These are phyloP conservation scores for Cyanoderma ruficeps DNA, from an alignment of 2,113 vertebrate species.

Conservation along the genomic window DNA sequence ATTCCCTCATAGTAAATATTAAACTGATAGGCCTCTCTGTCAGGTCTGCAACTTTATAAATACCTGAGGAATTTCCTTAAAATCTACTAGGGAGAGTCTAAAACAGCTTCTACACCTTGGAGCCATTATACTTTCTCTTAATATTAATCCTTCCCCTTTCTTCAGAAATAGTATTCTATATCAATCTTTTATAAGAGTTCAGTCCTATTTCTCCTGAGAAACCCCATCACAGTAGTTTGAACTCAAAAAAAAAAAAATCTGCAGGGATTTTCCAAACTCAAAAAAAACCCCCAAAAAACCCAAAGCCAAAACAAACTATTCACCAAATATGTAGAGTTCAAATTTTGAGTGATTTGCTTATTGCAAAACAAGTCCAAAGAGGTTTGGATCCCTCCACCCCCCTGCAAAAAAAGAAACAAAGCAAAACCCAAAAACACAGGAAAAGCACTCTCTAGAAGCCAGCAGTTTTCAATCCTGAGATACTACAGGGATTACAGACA, in stretches of 20 bases:
- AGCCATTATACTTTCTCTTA: not conserved
- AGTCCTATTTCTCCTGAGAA: not conserved
- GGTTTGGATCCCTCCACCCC: accelerated
- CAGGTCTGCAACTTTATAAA: not conserved
- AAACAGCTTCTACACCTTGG: not conserved
- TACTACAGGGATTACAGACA: not conserved
- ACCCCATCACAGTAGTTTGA: not conserved
- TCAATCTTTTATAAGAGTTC: not conserved
- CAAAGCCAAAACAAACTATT: not conserved
- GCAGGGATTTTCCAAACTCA: not conserved
- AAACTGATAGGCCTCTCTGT: not conserved
- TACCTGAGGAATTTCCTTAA: not conserved
- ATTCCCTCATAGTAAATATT: not conserved
- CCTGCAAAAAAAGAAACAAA: accelerated
- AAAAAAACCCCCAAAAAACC: not conserved
- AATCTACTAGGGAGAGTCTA: not conserved
- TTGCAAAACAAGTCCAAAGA: not conserved
- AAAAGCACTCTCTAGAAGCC: not conserved
- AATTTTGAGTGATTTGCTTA: not conserved
- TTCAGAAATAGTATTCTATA: not conserved
- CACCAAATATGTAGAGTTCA: not conserved
- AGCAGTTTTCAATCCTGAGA: not conserved
- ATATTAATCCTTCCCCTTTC: not conserved
- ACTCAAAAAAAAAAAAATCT: not conserved
- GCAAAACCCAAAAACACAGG: accelerated